These are phyloP conservation scores for Ips nitidus DNA, from an alignment of 1,140 invertebrate species.

Conservation along the genomic window DNA sequence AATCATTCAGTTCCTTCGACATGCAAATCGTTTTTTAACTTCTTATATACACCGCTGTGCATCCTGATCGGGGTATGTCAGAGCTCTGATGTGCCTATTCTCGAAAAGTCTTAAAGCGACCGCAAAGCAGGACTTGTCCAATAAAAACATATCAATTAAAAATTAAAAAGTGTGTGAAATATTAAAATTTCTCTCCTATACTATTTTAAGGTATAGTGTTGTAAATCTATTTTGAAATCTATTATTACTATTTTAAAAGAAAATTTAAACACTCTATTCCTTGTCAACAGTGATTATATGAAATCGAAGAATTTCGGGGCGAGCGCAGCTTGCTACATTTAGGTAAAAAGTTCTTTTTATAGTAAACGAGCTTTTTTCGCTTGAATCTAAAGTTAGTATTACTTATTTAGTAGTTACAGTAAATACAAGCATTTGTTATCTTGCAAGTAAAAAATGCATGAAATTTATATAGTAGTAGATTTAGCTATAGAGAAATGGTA, in stretches of 20 bases:
- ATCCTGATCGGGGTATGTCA: no score
- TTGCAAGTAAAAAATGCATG: constrained; percentile 47
- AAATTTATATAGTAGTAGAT: constrained; percentile 41
- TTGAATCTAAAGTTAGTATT: constrained; percentile 9
- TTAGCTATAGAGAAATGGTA: constrained; percentile 36
- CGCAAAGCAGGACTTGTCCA: constrained; percentile 28
- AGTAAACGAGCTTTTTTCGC: constrained; percentile 19
- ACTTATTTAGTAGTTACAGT: constrained; percentile 22
- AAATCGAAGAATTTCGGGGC: not conserved
- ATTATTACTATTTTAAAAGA: constrained; percentile 6
- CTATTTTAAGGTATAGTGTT: constrained; percentile 13
- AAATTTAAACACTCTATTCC: constrained; percentile 13
- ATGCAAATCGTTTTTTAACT: not conserved
- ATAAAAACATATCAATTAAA: constrained; percentile 32
- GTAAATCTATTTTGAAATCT: constrained; percentile 20
- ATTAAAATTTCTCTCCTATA: not conserved
- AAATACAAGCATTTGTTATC: constrained; percentile 48
- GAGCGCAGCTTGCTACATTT: constrained; percentile 8
- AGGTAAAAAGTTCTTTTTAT: not conserved
- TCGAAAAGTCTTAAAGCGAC: no score
- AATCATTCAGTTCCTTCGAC: not conserved
- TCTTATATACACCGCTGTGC: no score
- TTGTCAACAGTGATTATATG: constrained; percentile 15
- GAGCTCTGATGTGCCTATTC: no score
- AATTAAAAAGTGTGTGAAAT: not conserved